These are phyloP conservation scores for Conus betulinus DNA, from an alignment of 1,140 invertebrate species.

Conservation along the genomic window DNA sequence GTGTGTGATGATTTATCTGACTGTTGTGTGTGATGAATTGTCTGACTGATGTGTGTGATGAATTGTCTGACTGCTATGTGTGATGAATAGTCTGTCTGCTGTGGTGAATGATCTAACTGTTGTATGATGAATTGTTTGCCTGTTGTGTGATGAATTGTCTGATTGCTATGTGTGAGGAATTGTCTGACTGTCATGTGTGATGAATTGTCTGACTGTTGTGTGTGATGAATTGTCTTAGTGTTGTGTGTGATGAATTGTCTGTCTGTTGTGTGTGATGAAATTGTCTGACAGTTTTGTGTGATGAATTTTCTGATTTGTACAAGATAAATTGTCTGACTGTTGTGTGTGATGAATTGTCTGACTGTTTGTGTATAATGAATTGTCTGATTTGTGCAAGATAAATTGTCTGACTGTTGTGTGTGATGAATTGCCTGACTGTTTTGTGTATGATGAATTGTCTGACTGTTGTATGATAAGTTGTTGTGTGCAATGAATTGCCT, in stretches of 20 bases:
- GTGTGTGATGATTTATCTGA: neutral
- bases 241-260: no score
- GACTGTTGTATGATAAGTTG: neutral
- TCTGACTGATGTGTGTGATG: neutral
- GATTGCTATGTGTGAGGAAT: no score
- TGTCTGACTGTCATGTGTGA: no score
- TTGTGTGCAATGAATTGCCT: no score
- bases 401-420: no score
- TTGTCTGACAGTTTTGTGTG: neutral
- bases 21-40: neutral
- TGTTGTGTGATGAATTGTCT: neutral
- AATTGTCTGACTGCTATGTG: no score
- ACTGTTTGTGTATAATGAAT: neutral
- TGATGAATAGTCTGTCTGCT: no score
- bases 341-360: neutral
- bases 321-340: constrained; percentile 1
- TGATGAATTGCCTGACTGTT: no score
- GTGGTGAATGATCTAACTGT: neutral
- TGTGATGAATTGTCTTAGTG: no score
- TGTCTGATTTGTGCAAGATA: neutral
- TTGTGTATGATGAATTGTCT: neutral
- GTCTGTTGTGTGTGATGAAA: neutral
- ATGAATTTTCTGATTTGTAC: neutral
- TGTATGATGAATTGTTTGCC: neutral
- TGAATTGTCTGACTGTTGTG: no score